Base-by-base conservation (phyloP, 1,140 invertebrate genomes). In the Nebria ingens region DNA sequence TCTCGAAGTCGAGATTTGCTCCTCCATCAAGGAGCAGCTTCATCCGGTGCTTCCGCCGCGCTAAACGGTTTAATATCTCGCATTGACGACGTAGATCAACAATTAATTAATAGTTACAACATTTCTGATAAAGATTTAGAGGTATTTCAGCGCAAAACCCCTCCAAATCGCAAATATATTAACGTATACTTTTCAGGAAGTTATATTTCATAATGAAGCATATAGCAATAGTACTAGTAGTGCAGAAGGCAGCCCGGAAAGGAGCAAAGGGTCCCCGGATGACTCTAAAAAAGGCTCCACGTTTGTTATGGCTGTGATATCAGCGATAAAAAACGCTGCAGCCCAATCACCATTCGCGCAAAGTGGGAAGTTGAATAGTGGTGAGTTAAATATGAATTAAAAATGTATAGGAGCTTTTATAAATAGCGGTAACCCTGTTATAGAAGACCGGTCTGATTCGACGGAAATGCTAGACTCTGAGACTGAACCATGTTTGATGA, bases 401-500 rank as follows among this genome's bases (percentile, higher is more conserved):
- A n/a, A n/a, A n/a, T n/a, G n/a, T n/a, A n/a, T n/a, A n/a, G n/a
- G n/a, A n/a, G n/a, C n/a, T n/a, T n/a, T n/a, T n/a, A n/a, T n/a
- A n/a, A n/a, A 6, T 11, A 45, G 6, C 17, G 9, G 40, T 11
- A 12, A 12, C 4, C 17, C 17, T 45, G 4, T 45, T 45, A 12
- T 17, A 45, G 40, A 45, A 12, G 40, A 45, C 15, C 40, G 67
- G 21, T 68, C 69, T 2, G 73, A 82, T 63, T 85, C 84, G 38
- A 79, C 81, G 1, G 83, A 85, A 60, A 73, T 87, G 63, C 71
- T 87, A 11, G 84, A 87, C 68, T 87, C 84, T 2, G 85, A 87
- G 73, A 87, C 85, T 0, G 85, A 88, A 64, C 85, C 85, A 3
- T 87, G 83, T 61, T 69, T 88, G 19, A 86, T 87, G 78, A 87